These are phyloP conservation scores for Eupithecia exiguata DNA, from an alignment of 2,888 invertebrate genomes.

Conservation along the genomic window DNA sequence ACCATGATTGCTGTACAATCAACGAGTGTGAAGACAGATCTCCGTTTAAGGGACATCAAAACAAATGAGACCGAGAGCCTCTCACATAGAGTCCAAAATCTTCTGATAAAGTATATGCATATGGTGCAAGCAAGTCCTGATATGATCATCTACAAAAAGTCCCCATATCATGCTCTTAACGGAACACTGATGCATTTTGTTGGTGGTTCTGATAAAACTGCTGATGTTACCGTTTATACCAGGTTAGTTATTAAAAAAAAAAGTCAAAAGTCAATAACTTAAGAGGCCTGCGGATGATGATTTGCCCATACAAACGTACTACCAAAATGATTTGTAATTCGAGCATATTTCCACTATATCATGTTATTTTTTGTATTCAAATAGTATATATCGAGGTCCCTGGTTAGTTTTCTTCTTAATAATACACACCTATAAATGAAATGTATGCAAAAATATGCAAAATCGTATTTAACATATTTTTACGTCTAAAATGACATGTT, in stretches of 20 bases:
- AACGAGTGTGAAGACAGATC: constrained; percentile 58
- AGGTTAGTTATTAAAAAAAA: constrained; percentile 48
- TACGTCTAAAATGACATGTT: no score
- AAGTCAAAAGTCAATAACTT: no score
- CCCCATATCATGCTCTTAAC: constrained; percentile 66
- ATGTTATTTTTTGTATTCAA: no score
- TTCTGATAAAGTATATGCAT: constrained; percentile 58
- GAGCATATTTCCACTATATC: no score
- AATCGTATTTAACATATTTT: no score
- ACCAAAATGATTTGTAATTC: no score
- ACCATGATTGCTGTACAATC: constrained; percentile 60
- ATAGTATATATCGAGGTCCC: no score
- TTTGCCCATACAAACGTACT: no score
- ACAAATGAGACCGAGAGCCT: constrained; percentile 38
- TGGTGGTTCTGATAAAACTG: constrained; percentile 18
- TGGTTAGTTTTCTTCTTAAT: no score
- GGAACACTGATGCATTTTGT: constrained; percentile 62
- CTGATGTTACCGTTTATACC: constrained; percentile 56
- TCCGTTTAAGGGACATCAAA: constrained; percentile 59
- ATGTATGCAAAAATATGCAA: no score
- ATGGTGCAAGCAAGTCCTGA: constrained; percentile 60
- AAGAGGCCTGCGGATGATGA: no score
- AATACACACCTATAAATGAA: no score
- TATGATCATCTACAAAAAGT: constrained; percentile 58
- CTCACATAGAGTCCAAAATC: constrained; percentile 41